Percentiles rank a stretch among this genome's conserved stretches.
These are phyloP conservation scores for Chydorus sphaericus DNA, from an alignment of 2,888 invertebrate genomes.

Conservation along the genomic window DNA sequence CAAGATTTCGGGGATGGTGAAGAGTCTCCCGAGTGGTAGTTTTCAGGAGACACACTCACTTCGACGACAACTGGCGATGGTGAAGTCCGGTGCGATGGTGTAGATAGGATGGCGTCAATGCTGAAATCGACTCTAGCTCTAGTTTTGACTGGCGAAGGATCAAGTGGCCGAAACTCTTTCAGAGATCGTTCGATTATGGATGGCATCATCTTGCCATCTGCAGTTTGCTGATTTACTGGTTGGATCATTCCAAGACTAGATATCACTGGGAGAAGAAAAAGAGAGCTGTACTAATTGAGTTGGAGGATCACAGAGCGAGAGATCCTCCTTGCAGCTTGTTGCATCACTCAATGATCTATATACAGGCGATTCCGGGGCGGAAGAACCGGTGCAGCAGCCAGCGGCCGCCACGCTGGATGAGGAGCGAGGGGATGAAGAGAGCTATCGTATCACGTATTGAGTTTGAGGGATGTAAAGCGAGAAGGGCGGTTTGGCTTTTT, in stretches of 20 bases:
- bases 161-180: neutral
- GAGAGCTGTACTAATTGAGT: neutral
- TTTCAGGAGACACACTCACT: neutral
- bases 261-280: neutral
- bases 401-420: neutral
- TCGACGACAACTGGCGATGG: neutral
- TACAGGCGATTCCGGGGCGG: neutral
- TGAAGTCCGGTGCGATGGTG: slow-evolving; percentile 27
- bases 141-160: neutral
- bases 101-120: slow-evolving; percentile 44
- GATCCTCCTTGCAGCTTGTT: no score
- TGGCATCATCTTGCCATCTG: neutral
- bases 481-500: slow-evolving; percentile 1
- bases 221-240: neutral
- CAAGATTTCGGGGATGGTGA: neutral
- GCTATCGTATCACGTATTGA: slow-evolving; percentile 4
- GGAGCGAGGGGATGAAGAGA: neutral
- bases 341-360: no score
- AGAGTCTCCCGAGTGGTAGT: neutral
- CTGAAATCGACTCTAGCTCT: slow-evolving; percentile 36
- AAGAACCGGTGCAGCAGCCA: no score
- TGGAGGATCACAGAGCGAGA: neutral
- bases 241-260: neutral
- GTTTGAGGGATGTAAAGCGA: neutral
- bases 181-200: neutral